Evolutionary conservation across 2,797 vertebrate species (phyloP).

Genomic region (Oryzias dopingdopingensis): DNA sequence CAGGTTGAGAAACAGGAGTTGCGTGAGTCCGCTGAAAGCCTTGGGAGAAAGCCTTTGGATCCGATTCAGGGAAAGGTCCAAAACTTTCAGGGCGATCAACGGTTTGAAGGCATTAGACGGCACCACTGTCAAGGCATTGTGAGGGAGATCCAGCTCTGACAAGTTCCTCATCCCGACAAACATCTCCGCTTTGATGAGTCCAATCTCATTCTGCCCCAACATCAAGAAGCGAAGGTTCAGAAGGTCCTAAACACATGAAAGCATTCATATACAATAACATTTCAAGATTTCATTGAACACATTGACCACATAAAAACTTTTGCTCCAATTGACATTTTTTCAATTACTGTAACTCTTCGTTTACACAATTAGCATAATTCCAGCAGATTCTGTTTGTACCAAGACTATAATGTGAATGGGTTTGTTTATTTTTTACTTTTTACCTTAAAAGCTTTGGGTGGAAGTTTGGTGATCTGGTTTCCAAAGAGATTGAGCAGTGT

Average conservation of each 20-base stretch:
- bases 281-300: too few relatives aligned
- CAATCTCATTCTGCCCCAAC: conserved; percentile 78
- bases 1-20: conserved; percentile 79
- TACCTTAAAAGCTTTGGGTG: conserved; percentile 68
- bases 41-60: conserved; percentile 72
- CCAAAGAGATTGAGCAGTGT: conserved; percentile 78
- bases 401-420: not conserved
- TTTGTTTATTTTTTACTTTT: not conserved
- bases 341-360: too few relatives aligned
- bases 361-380: too few relatives aligned
- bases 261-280: not conserved
- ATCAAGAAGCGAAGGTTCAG: conserved; percentile 80
- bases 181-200: conserved; percentile 66
- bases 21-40: conserved; percentile 72
- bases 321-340: too few relatives aligned
- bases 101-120: conserved; percentile 73
- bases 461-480: conserved; percentile 72
- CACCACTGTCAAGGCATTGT: conserved; percentile 69
- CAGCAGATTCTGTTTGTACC: not conserved
- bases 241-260: conserved; percentile 61
- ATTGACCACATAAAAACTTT: too few relatives aligned
- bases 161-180: conserved; percentile 78
- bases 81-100: conserved; percentile 75
- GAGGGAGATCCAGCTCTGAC: conserved; percentile 76
- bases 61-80: conserved; percentile 76